Evolutionary conservation across 1,140 invertebrate species (phyloP).

Genomic region (Drosophila nannoptera): DNA sequence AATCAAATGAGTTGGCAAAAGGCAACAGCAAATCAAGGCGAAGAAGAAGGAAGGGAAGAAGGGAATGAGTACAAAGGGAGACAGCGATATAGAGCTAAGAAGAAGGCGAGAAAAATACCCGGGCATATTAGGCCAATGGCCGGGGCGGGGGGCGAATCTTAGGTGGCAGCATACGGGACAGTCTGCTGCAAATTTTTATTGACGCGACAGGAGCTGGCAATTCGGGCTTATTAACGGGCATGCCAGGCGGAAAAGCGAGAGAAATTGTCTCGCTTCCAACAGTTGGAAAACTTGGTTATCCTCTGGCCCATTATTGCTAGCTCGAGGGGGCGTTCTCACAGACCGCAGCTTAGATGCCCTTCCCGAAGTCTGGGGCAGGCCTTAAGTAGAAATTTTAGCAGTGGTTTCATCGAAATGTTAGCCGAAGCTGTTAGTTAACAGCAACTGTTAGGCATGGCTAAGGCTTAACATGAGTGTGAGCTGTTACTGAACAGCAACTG

Average conservation of each 20-base stretch:
- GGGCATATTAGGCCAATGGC: neutral
- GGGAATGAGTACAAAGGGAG: neutral
- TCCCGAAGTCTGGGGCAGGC: neutral
- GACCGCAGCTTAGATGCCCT: constrained; percentile 1
- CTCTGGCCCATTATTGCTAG: constrained; percentile 48
- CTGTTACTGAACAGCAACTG: too few species aligned
- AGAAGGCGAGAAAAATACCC: neutral
- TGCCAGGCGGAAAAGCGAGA: neutral
- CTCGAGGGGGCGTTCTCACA: constrained; percentile 46
- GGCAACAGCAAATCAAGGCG: constrained; percentile 38
- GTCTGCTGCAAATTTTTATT: constrained; percentile 52
- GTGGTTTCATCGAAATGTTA: too few species aligned
- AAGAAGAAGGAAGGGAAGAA: neutral
- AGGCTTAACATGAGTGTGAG: too few species aligned
- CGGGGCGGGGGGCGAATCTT: too few species aligned
- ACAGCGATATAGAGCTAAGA: constrained; percentile 1
- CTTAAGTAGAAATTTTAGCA: too few species aligned
- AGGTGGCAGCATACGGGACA: constrained; percentile 19
- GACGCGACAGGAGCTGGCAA: constrained; percentile 53
- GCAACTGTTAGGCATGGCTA: too few species aligned
- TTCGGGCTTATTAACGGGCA: constrained; percentile 64
- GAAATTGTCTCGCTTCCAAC: constrained; percentile 22
- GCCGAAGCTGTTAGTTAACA: too few species aligned
- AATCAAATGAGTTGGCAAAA: constrained; percentile 76
- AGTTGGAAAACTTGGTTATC: neutral